Percentiles rank a stretch among this genome's conserved stretches.
phyloP scores from a whole-genome alignment of 2,797 vertebrate species.

The Tauraco hartlaubi region DNA sequence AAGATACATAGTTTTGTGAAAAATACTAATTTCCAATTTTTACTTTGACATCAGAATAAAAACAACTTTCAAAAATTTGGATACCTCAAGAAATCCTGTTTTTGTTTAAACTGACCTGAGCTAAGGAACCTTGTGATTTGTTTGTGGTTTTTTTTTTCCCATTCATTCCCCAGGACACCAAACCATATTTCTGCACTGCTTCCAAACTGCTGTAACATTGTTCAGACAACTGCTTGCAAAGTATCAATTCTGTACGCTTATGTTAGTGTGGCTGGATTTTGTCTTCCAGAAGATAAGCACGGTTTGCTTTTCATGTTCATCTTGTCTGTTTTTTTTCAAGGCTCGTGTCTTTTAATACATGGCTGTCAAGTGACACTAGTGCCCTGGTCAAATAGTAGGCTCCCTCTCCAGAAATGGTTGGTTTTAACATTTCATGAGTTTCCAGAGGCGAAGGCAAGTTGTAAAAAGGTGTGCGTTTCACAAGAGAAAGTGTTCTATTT shows the following conservation, averaged over 20 bases:
- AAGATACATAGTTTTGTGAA: not conserved
- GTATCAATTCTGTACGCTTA: not conserved
- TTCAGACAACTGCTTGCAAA: not conserved
- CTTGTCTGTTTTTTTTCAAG: not conserved
- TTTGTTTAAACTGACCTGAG: not conserved
- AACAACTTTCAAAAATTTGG: not conserved
- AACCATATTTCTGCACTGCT: not conserved
- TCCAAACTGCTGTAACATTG: not conserved
- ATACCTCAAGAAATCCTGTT: not conserved
- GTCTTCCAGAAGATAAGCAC: not conserved
- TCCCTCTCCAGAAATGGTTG: not conserved
- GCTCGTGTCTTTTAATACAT: rapidly evolving
- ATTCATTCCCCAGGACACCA: not conserved
- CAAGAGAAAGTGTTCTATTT: not conserved
- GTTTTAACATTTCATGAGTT: not conserved
- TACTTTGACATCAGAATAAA: not conserved
- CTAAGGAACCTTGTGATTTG: not conserved
- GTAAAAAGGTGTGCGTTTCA: not conserved
- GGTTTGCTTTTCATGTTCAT: not conserved
- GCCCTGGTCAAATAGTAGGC: not conserved
- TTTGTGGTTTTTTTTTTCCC: not conserved
- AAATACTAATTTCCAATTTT: not conserved
- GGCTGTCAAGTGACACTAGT: not conserved
- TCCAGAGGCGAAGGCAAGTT: not conserved
- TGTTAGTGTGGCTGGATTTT: not conserved